Conservation (phyloP, 1,140 invertebrate species). For the Thalassaphorura encarpata region DNA sequence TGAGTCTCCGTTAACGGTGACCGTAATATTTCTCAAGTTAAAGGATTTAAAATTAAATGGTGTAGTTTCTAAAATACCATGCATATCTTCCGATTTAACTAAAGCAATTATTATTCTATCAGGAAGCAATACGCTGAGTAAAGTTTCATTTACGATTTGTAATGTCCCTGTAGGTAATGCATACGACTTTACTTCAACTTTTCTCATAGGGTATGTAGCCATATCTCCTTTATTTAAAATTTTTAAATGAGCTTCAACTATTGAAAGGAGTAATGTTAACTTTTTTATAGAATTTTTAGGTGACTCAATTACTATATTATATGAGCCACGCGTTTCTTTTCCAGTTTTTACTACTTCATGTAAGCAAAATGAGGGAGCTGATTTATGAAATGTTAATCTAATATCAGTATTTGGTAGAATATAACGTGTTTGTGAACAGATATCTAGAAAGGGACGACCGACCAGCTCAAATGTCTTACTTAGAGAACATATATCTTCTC, state of each 20-base stretch:
- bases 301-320: constrained; percentile 7
- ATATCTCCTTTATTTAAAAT: neutral
- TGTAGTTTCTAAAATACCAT: constrained; percentile 5
- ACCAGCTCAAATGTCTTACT: constrained; percentile 29
- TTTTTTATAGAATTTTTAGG: constrained; percentile 7
- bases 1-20: constrained; percentile 3
- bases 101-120: constrained; percentile 19
- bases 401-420: constrained; percentile 17
- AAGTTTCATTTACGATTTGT: constrained; percentile 11
- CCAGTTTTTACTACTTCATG: neutral
- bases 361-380: neutral
- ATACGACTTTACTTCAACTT: constrained; percentile 14
- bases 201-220: constrained; percentile 14
- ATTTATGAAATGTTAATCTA: neutral
- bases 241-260: constrained; percentile 11
- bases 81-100: constrained; percentile 14
- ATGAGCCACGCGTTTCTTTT: neutral
- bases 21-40: neutral
- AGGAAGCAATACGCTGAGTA: constrained; percentile 22
- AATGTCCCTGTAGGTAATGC: constrained; percentile 9
- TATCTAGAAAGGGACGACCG: constrained; percentile 18
- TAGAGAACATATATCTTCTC: constrained; percentile 25
- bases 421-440: constrained; percentile 20
- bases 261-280: constrained; percentile 1
- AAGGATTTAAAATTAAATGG: constrained; percentile 13